A percentile compares a stretch with the other conserved stretches of the same genome.
phyloP scores from a whole-genome alignment of 2,113 vertebrate species.

The Platanista minor region DNA sequence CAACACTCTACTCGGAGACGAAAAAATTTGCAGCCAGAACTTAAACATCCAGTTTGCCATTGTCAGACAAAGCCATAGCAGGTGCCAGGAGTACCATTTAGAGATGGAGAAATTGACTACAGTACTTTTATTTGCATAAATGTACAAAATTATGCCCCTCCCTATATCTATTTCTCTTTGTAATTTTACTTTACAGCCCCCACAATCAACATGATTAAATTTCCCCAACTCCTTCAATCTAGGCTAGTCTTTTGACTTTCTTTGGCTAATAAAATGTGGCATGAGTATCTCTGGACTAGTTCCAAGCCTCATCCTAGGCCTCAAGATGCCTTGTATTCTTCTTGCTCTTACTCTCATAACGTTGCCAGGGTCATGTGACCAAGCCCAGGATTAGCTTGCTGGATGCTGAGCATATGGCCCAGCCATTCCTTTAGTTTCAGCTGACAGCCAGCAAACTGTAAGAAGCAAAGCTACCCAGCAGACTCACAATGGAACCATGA shows the following conservation, averaged over 20 bases:
- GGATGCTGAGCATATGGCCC: not conserved
- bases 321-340: not conserved
- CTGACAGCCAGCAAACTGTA: not conserved
- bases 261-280: not conserved
- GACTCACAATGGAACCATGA: not conserved
- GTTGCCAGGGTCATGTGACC: not conserved
- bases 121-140: not conserved
- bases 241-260: not conserved
- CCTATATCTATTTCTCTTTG: not conserved
- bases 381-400: not conserved
- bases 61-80: not conserved
- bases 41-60: not conserved
- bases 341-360: not conserved
- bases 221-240: not conserved
- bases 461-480: not conserved
- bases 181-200: not conserved
- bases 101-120: not conserved
- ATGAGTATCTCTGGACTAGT: not conserved
- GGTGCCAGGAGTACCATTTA: not conserved
- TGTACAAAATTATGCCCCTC: not conserved
- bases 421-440: not conserved
- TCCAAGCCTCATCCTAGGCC: not conserved
- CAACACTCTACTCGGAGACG: not conserved
- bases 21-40: not conserved
- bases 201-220: not conserved